Evolutionary conservation across 2,113 vertebrate genomes (phyloP).

Genomic region (Cercopithecus mona): DNA sequence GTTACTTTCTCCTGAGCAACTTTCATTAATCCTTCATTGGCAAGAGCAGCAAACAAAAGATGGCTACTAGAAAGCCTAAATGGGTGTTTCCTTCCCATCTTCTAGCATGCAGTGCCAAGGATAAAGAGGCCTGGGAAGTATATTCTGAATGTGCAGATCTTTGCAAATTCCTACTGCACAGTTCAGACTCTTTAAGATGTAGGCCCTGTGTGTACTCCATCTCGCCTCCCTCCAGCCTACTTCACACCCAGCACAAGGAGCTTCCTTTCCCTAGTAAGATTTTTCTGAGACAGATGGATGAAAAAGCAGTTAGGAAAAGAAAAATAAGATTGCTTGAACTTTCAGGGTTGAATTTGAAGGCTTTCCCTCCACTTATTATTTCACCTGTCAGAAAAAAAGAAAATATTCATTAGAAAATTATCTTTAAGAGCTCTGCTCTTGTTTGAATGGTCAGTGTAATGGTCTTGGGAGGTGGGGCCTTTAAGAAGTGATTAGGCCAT

Average conservation of each 20-base stretch:
- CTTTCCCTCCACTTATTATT: background rate
- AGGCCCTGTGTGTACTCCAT: background rate
- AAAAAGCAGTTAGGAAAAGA: background rate
- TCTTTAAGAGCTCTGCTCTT: background rate
- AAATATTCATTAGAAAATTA: conserved; percentile 21
- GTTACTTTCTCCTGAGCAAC: background rate
- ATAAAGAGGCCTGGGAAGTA: background rate
- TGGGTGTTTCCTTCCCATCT: background rate
- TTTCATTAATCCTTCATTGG: background rate
- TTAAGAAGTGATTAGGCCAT: background rate
- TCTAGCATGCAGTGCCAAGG: background rate
- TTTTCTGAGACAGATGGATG: background rate
- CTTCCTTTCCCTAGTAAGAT: background rate
- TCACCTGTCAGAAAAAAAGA: background rate
- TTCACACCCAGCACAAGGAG: background rate
- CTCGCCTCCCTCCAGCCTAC: background rate
- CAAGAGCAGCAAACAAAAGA: background rate
- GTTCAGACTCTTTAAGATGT: background rate
- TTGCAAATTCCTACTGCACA: background rate
- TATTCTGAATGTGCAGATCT: background rate
- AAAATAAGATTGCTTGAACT: background rate
- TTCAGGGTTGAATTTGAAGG: background rate
- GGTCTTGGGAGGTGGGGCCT: background rate
- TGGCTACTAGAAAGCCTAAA: background rate
- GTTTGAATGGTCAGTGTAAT: background rate